These are phyloP conservation scores for Columba janthina DNA, from an alignment of 2,113 vertebrate genomes.

Conservation along the genomic window DNA sequence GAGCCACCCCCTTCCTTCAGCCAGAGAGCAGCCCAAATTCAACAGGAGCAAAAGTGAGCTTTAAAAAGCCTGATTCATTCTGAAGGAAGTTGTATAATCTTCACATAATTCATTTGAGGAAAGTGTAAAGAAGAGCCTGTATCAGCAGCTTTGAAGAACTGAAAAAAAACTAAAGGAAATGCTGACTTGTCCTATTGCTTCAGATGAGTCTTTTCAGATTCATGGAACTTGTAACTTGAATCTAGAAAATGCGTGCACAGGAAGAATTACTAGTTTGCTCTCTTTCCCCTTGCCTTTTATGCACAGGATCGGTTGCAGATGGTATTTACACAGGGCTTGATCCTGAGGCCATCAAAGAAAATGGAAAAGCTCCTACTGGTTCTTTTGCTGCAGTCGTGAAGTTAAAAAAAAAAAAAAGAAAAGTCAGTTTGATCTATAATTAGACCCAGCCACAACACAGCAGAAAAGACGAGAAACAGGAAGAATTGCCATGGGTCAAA, in stretches of 20 bases:
- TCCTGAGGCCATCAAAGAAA: constrained; percentile 52
- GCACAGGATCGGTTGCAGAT: constrained; percentile 52
- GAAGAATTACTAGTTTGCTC: constrained; percentile 10
- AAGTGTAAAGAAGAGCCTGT: no score
- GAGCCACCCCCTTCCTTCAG: neutral
- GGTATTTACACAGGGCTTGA: constrained; percentile 56
- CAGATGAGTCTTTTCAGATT: neutral
- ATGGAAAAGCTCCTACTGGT: constrained; percentile 39
- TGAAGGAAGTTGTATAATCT: neutral
- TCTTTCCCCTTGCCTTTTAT: constrained; percentile 4
- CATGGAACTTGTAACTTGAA: constrained; percentile 3
- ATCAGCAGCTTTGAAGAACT: no score
- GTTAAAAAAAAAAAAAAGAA: neutral
- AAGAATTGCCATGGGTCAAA: constrained; percentile 40
- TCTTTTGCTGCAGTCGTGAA: neutral
- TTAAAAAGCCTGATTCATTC: neutral
- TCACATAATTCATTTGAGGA: neutral
- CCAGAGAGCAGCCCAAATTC: neutral
- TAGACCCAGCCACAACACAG: constrained; percentile 42
- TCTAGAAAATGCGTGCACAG: constrained; percentile 18
- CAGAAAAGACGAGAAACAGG: constrained; percentile 28
- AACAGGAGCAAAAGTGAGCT: neutral
- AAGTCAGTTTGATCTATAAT: constrained; percentile 57
- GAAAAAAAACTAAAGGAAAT: neutral
- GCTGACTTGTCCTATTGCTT: neutral